A percentile compares a stretch with the other conserved stretches of the same genome.
phyloP scores from a whole-genome alignment of 2,113 vertebrate species.

The Rhipidura dahli region DNA sequence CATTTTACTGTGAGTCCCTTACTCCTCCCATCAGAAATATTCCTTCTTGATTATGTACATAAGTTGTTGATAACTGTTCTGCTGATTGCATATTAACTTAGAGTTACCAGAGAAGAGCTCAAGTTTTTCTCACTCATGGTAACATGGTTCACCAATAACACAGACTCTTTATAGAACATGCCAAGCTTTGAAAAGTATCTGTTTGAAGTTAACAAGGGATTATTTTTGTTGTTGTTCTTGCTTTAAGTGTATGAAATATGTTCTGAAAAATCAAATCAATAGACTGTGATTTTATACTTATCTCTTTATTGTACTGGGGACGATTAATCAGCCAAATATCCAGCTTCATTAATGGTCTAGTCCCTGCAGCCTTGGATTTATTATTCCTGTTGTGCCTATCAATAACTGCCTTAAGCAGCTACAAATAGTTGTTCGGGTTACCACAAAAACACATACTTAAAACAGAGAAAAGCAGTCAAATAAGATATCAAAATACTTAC shows the following conservation, averaged over 20 bases:
- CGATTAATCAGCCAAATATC: constrained; percentile 1
- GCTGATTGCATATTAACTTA: neutral
- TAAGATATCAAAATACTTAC: constrained; percentile 15
- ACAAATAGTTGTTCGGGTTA: neutral
- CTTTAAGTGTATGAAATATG: neutral
- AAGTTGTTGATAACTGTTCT: neutral
- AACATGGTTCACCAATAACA: neutral
- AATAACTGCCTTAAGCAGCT: neutral
- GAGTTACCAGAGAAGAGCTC: neutral
- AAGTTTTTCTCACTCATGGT: neutral
- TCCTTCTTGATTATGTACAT: neutral
- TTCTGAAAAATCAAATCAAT: constrained; percentile 12
- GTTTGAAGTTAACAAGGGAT: neutral
- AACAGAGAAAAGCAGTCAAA: neutral
- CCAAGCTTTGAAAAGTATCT: constrained; percentile 28
- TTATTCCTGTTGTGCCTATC: neutral
- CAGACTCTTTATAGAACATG: neutral
- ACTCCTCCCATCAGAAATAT: neutral
- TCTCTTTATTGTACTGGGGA: neutral
- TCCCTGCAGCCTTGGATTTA: neutral
- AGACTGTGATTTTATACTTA: neutral
- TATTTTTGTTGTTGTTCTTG: neutral
- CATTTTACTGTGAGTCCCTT: neutral
- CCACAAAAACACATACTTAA: neutral
- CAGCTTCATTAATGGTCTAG: neutral